Percentiles rank a stretch among this genome's conserved stretches.
Evolutionary conservation across 2,888 invertebrate genomes (phyloP).

Genomic region (Dolomedes plantarius): DNA sequence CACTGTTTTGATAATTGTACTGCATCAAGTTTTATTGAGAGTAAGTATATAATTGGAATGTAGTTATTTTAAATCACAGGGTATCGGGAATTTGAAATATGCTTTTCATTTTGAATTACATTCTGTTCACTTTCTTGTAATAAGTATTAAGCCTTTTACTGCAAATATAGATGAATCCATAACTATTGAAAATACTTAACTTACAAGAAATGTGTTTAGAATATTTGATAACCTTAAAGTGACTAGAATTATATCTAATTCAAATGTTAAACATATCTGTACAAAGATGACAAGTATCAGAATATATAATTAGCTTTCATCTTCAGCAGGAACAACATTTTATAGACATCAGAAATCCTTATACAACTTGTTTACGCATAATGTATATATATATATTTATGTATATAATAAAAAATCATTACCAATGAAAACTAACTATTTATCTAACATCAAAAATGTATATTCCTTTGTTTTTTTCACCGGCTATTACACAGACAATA

Average conservation of each 20-base stretch:
- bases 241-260: conserved; percentile 61
- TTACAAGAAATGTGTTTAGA: neutral
- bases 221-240: conserved; percentile 13
- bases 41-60: no score
- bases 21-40: no score
- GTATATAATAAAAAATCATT: conserved; percentile 8
- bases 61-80: neutral
- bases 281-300: conserved; percentile 31
- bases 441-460: conserved; percentile 22
- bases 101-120: neutral
- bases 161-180: conserved; percentile 13
- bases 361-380: neutral
- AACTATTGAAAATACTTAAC: conserved; percentile 10
- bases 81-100: neutral
- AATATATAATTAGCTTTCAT: conserved; percentile 21
- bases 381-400: conserved; percentile 20
- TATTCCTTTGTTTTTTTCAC: conserved; percentile 23
- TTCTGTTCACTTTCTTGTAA: neutral
- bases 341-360: neutral
- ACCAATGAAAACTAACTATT: conserved; percentile 39
- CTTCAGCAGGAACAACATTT: conserved; percentile 10
- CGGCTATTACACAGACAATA: conserved; percentile 24
- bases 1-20: no score
- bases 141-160: neutral
- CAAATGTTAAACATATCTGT: conserved; percentile 51